A percentile compares a stretch with the other conserved stretches of the same genome.
phyloP scores from a whole-genome alignment of 2,113 vertebrate species.

The Colaptes auratus region DNA sequence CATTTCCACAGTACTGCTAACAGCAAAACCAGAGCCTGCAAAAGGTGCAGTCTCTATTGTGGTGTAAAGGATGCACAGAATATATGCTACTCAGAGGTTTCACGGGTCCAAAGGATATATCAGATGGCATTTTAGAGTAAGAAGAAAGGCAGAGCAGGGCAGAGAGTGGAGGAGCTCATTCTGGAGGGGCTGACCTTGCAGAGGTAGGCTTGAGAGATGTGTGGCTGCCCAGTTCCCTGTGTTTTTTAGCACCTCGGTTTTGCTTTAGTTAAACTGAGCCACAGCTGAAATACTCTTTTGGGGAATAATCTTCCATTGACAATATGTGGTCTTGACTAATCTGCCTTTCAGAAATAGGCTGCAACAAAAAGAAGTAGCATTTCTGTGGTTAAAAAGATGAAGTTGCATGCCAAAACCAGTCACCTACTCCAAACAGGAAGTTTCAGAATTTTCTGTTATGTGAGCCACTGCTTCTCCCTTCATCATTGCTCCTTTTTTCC shows the following conservation, averaged over 20 bases:
- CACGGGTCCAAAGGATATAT: neutral
- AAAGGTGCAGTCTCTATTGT: neutral
- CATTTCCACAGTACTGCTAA: neutral
- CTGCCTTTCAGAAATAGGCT: neutral
- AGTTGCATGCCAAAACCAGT: neutral
- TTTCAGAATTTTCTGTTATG: neutral
- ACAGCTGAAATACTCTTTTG: neutral
- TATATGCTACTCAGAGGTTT: accelerated
- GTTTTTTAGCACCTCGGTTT: neutral
- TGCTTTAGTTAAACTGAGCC: neutral
- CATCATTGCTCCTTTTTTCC: neutral
- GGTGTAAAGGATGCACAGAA: neutral
- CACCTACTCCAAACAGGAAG: neutral
- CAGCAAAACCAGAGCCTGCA: conserved; percentile 17
- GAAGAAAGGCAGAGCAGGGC: neutral
- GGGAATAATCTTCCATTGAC: neutral
- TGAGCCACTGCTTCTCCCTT: neutral
- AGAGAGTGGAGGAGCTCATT: neutral
- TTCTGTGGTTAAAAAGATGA: neutral
- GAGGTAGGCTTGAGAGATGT: accelerated
- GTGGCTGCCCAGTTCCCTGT: neutral
- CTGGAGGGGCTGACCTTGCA: neutral
- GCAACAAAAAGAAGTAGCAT: neutral
- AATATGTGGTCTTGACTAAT: neutral
- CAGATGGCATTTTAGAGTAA: neutral